Evolutionary conservation across 2,888 invertebrate genomes (phyloP), one percentile per base, ranked within the genome.

Genomic region (Mesoligia furuncula): DNA sequence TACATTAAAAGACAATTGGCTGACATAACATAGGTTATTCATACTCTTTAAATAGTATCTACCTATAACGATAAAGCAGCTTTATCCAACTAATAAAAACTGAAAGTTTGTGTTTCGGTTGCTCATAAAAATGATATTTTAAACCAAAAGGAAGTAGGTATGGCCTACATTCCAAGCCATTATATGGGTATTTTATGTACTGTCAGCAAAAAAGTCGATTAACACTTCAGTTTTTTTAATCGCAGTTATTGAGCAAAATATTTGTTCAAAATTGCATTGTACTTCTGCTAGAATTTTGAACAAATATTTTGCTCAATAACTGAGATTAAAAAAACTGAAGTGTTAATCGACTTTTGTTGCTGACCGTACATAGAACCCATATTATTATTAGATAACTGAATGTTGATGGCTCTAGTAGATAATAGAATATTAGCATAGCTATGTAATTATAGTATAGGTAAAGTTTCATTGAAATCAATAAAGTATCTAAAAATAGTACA

Each of bases 401-500:
- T 45, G 24, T 42, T 36, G 42, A 59, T 82, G 17, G 27, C 42
- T 75, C 13, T 4, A 57, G 51, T 20, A 75, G 65, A 61, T 17
- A 54, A 64, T 36, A 36, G 27, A 54, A 39, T 62, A 11, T 1
- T 31, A 48, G 15, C 7, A 27, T 27, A 15, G 27, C 2, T 67
- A 36, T 66, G 42, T 75, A 75, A 82, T 75, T 57, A 39, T 27
- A n/a, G n/a, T n/a, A 54, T 54, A 31, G 1, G n/a, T 64, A 61
- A 80, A 42, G 3, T 24, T 59, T 36, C 36, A 75, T 65, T 6
- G 20, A 83, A 83, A 83, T 77, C 83, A 83, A 80, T 83, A 69
- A 64, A 48, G 62, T 57, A 57, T 48, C 51, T 82, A 83, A 51
- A 75, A 31, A 57, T 39, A 36, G 31, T n/a, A 24, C 36, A 45